Evolutionary conservation across 2,888 invertebrate genomes (phyloP), one percentile per base, ranked within the genome.

Genomic region (Celastrina argiolus): DNA sequence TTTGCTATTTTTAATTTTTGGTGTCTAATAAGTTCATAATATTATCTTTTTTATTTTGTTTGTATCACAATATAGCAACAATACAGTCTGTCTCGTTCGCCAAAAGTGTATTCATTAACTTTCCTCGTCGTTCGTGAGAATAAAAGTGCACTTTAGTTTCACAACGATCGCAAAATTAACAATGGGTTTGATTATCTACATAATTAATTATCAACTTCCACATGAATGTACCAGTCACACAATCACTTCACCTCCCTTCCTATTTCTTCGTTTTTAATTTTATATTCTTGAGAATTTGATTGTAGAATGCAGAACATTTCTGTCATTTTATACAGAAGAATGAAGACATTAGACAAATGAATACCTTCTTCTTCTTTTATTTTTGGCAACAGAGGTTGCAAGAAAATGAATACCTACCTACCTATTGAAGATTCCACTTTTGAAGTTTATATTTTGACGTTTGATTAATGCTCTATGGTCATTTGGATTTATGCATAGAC

Each of bases 91-190:
- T 66, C 59, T 68, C 68, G 68, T 71, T 26, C 70, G 69, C 69
- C 69, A 67, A 68, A 75, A 77, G 79, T 78, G 78, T 81, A 80
- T 80, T 69, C 71, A 73, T 69, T 69, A 79, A 88, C 89, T 89
- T 89, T 90, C 89, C 82, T 88, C 76, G 75, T 74, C 74, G 77
- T 81, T 78, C 85, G 84, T 89, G 89, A 82, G 89, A 89, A 82
- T 74, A 72, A 69, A 69, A 71, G 68, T 75, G 71, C 74, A 80
- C 79, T 85, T 86, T 85, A 76, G 76, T 80, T 83, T 82, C 79
- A 78, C 78, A 83, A 85, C 80, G 82, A 84, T 84, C 81, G 79
- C 72, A 69, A 70, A 68, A 71, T 73, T 74, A 85, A 89, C 89
- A 90, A 89, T 88, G 76, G 83, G 77, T 82, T 81, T 84, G 82